These are phyloP conservation scores for Triplophysa bombifrons DNA, from an alignment of 2,797 vertebrate species.

Conservation along the genomic window DNA sequence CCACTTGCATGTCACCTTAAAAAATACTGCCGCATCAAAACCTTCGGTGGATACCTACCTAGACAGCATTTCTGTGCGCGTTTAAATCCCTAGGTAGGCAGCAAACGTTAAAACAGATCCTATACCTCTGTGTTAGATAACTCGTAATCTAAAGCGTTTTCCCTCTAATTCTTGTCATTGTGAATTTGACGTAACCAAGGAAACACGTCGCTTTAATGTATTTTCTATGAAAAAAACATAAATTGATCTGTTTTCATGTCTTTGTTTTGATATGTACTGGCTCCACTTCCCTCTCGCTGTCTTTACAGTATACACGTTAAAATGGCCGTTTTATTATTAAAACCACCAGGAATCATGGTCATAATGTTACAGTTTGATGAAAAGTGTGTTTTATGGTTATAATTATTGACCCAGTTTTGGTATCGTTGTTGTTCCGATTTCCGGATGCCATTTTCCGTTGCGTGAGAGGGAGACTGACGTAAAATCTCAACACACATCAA, in stretches of 20 bases:
- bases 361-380: neutral
- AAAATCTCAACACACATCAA: neutral
- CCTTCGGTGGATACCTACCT: neutral
- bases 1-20: neutral
- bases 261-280: neutral
- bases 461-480: constrained; percentile 1
- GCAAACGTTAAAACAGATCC: neutral
- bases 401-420: constrained; percentile 14
- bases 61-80: neutral
- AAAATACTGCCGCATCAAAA: neutral
- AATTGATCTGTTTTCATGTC: neutral
- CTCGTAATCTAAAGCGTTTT: neutral
- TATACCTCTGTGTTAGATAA: neutral
- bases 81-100: neutral
- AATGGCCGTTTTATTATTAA: neutral
- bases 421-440: constrained; percentile 7
- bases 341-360: neutral
- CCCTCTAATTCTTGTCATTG: neutral
- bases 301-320: neutral
- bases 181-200: neutral
- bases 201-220: neutral
- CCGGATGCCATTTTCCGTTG: constrained; percentile 34
- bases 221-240: neutral
- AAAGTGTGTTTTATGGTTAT: neutral
- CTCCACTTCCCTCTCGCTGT: neutral